phyloP scores from a whole-genome alignment of 2,888 invertebrate species.

The Julus scandinavius region DNA sequence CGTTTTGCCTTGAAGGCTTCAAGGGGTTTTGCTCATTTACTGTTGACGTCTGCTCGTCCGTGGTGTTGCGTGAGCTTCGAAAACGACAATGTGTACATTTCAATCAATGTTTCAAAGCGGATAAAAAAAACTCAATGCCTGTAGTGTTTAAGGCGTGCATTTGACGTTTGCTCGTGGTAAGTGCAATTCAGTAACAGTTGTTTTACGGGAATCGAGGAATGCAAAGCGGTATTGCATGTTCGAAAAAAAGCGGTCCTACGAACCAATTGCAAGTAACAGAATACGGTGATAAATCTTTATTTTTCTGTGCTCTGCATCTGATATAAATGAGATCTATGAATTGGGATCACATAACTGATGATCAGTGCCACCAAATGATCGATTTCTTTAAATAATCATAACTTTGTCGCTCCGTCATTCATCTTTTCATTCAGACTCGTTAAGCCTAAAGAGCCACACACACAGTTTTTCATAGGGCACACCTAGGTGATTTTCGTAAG shows the following conservation, averaged over 20 bases:
- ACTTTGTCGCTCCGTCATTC: background rate
- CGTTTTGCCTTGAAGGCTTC: background rate
- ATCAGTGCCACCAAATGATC: background rate
- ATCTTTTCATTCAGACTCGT: background rate
- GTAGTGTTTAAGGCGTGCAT: background rate
- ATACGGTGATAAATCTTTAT: no score
- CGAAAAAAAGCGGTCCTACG: background rate
- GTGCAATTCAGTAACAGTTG: conserved; percentile 36
- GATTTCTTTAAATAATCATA: background rate
- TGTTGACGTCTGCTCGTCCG: background rate
- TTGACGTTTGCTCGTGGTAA: conserved; percentile 21
- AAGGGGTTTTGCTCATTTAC: background rate
- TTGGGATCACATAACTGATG: background rate
- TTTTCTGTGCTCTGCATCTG: background rate
- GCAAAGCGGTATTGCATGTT: background rate
- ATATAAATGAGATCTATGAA: background rate
- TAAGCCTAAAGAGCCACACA: background rate
- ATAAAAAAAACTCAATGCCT: conserved; percentile 32
- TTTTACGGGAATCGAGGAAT: background rate
- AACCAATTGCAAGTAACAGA: background rate
- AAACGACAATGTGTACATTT: background rate
- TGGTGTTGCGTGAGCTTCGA: conserved; percentile 3
- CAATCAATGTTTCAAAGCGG: conserved; percentile 41
- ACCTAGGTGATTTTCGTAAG: background rate
- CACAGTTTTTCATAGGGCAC: background rate